Evolutionary conservation across 2,797 vertebrate genomes (phyloP), one percentile per base, ranked within the genome.

Genomic region (Fistularia commersonii): DNA sequence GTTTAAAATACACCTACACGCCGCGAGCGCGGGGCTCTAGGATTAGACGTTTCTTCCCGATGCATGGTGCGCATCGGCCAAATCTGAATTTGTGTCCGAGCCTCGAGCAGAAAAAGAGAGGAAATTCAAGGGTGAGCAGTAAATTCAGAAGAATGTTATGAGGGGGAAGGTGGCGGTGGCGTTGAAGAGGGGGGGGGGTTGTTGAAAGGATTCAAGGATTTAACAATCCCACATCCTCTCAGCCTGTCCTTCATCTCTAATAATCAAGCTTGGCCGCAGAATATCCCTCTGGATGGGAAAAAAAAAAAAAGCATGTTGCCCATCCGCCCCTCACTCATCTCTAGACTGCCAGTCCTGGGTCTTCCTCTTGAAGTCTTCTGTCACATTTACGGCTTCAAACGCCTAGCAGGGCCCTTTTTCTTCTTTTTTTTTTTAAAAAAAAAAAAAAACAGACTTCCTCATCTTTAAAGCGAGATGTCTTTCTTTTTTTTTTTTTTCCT

Each of bases 331-430:
- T 88, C 86, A 85, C 85, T 90, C 87, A 86, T 90, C 85, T 87
- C 81, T 80, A 85, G 80, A 80, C 88, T 85, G 84, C 82, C 89
- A 86, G 85, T 89, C 88, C 86, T 73, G 80, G 74, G 81, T 80
- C 81, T 81, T 77, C 79, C 83, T 88, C 88, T 86, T 89, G 82
- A 88, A 90, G 87, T 88, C 82, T 74, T 86, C 84, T 86, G 85
- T 87, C 86, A 88, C 86, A 88, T 85, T 88, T 87, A 87, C 54
- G 74, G 80, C 87, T 90, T 91, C 89, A 90, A 90, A 91, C 81
- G 63, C 63, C 57, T 76, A 76, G 74, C 87, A 75, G 74, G 82
- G 79, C 63, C 77, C 67, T 81, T 73, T 86, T 87, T 81, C 76
- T 79, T n/a, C n/a, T n/a, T n/a, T n/a, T n/a, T n/a, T n/a, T n/a